Evolutionary conservation across 2,113 vertebrate genomes (phyloP).

Genomic region (Cervus canadensis): DNA sequence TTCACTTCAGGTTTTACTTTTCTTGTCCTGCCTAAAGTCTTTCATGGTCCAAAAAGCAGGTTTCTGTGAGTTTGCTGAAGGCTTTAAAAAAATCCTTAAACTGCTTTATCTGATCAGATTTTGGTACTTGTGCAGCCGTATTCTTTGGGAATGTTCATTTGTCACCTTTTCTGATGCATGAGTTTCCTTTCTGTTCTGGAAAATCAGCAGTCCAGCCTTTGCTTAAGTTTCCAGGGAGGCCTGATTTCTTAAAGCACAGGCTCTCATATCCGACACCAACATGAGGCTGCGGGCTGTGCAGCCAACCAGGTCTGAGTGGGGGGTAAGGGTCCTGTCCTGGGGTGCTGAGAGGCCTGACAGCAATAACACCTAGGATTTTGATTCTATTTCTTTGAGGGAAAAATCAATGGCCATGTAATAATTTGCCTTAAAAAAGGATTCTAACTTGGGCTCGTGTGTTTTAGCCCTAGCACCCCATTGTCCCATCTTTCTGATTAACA

Average conservation of each 20-base stretch:
- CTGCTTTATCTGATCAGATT: constrained; percentile 66
- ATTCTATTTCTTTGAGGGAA: background rate
- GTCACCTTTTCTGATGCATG: background rate
- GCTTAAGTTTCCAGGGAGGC: background rate
- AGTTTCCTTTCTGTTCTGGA: background rate
- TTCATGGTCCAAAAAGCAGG: constrained; percentile 92
- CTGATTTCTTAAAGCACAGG: background rate
- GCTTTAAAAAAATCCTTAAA: constrained; percentile 93
- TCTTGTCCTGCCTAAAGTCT: constrained; percentile 90
- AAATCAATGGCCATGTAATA: background rate
- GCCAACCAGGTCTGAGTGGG: background rate
- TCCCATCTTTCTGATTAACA: background rate
- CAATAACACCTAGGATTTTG: background rate
- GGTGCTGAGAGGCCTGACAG: background rate
- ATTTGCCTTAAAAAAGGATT: background rate
- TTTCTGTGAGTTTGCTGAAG: constrained; percentile 92
- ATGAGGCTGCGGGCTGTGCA: background rate
- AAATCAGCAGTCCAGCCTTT: background rate
- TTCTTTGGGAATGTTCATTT: background rate
- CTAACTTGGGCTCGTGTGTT: background rate
- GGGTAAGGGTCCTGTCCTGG: too few relatives aligned
- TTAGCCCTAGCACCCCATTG: background rate
- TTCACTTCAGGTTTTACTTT: constrained; percentile 90
- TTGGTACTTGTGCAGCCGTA: background rate
- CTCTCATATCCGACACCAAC: background rate